Evolutionary conservation across 2,113 vertebrate genomes (phyloP), one percentile per base, ranked within the genome.

Genomic region (Verasper variegatus): DNA sequence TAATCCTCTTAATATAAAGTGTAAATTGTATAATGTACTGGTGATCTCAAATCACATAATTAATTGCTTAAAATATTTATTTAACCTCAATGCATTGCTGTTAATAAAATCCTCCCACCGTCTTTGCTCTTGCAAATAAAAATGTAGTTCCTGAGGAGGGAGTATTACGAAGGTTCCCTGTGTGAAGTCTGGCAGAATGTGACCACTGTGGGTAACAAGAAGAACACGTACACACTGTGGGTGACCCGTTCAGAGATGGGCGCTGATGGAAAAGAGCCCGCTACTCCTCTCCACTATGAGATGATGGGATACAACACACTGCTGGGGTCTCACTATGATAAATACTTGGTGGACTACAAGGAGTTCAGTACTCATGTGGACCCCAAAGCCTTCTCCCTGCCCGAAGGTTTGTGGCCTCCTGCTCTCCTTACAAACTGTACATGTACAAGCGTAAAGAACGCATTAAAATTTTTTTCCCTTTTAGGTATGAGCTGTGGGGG

Each of bases 321-420:
- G 65, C 85, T 95, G 86, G 95, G 94, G 1, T 97, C 95, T 57
- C 95, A 95, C 86, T 96, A 95, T 0, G 95, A 97, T 91, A 95
- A 96, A 74, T 95, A 95, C 5, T 82, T 96, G 73, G 92, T 95
- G 18, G 67, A 95, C 85, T 95, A 94, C 93, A 86, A 67, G 0
- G 94, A 93, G 31, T 95, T 95, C 61, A 86, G 86, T 78, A 66
- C 89, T 74, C 71, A 81, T 3, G 91, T 92, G 63, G 92, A 94
- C 1, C 21, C 84, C 0, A 86, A 89, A 12, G 5, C 85, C 45
- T 95, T 95, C 5, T 71, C 72, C 9, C 80, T 95, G 58, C 95
- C 95, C 3, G 93, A 92, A 0, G 93, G 95, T 95, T 84, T 86
- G 88, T 73, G 3, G 1, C 15, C 13, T 11, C 20, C n/a, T 8